Conservation (phyloP, 2,113 vertebrate species). For the Macroglossus sobrinus region DNA sequence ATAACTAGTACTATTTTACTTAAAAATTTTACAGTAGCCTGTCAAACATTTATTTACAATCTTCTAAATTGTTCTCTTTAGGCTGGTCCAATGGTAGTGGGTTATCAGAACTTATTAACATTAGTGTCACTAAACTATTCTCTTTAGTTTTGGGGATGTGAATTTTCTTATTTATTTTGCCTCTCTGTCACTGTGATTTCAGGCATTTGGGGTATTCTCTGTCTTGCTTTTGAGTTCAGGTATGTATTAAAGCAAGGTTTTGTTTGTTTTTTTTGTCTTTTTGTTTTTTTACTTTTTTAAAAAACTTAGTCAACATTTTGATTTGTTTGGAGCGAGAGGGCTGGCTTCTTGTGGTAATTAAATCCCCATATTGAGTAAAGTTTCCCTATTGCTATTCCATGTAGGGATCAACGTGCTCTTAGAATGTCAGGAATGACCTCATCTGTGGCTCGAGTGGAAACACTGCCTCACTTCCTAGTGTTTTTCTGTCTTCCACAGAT, state of each 20-base stretch:
- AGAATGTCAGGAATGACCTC: constrained; percentile 13
- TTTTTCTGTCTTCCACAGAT: constrained; percentile 11
- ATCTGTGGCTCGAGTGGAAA: constrained; percentile 16
- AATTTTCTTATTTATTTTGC: not conserved
- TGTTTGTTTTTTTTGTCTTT: not conserved
- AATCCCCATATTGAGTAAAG: not conserved
- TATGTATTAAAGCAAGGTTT: constrained; percentile 6
- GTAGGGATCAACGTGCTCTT: constrained; percentile 18
- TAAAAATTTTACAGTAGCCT: not conserved
- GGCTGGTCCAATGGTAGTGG: constrained; percentile 80
- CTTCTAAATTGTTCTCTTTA: not conserved
- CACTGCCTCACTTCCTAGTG: not conserved
- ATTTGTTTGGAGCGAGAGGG: not conserved
- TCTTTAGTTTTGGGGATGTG: not conserved
- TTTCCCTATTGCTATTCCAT: not conserved
- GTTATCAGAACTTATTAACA: constrained; percentile 65
- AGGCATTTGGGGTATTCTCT: constrained; percentile 7
- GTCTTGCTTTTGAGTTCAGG: constrained; percentile 37
- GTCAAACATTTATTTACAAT: not conserved
- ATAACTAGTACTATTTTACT: constrained; percentile 22
- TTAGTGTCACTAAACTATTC: constrained; percentile 70
- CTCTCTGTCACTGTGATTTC: not conserved
- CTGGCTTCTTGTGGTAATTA: constrained; percentile 26
- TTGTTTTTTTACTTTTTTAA: not conserved
- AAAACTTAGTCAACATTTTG: constrained; percentile 10